Base-by-base conservation (phyloP, 1,140 invertebrate species). In the Drosophila tristis region DNA sequence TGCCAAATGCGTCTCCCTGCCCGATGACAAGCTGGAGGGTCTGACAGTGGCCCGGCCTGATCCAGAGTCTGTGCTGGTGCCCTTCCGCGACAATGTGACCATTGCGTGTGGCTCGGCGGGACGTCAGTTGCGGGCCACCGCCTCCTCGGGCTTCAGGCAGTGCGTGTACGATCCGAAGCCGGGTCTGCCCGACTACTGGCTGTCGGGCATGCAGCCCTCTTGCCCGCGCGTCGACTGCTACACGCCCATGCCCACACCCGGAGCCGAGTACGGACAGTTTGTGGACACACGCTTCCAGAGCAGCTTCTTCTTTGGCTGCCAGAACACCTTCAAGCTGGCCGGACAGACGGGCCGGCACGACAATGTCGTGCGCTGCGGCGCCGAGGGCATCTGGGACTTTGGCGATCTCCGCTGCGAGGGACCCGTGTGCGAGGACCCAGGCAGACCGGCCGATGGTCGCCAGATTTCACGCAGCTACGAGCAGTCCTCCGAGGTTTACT, bases 351-450 rank as follows among this genome's bases (percentile, higher is more conserved):
- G 95, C 39, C 96, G 95, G 76, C 96, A 97, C 76, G 98, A 99
- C 81, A 98, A 98, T 89, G 96, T 98, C 16, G 97, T 99, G 0
- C 95, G 94, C 55, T 99, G 98, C 92, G 96, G 97, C 93, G 95
- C 95, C 2, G 98, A 98, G 91, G 97, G 97, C 6, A 96, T 97
- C 54, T 99, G 98, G 98, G 98, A 99, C 93, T 98, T 99, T 92
- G 98, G 98, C 8, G 97, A 99, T 92, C 93, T 99, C 15, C 94
- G 97, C 50, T 99, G 98, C 90, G 98, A 99, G 93, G 98, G 98
- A 60, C 97, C 98, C 20, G 97, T 98, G 1, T 99, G 98, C 92
- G 95, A 97, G 92, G 98, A 99, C 93, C 98, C 98, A 2, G 97
- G 98, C 2, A 94, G 97, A 78, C 98, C 98, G 1, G 95, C 96